Conservation (phyloP, 2,113 vertebrate genomes). For the Passer domesticus region DNA sequence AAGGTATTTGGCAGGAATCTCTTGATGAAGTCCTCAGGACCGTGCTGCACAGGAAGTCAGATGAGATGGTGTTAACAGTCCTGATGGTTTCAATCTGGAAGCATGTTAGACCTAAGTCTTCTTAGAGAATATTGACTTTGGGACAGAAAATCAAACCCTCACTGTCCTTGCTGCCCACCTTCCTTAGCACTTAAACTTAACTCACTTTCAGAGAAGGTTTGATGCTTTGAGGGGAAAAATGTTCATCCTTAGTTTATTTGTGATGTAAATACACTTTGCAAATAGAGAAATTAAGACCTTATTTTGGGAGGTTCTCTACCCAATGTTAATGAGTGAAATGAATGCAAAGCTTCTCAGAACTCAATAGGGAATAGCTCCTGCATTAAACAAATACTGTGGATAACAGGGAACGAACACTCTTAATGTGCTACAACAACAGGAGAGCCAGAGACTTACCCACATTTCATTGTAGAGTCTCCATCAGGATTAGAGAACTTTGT, state of each 20-base stretch:
- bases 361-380: not conserved
- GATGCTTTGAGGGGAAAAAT: not conserved
- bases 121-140: not conserved
- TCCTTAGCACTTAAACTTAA: not conserved
- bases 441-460: not conserved
- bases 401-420: not conserved
- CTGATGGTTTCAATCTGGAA: not conserved
- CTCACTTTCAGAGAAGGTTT: not conserved
- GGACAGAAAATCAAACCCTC: not conserved
- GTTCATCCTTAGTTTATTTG: not conserved
- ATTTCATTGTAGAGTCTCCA: not conserved
- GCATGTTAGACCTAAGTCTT: not conserved
- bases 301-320: not conserved
- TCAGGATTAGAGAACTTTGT: slow-evolving; percentile 31
- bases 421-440: not conserved
- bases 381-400: slow-evolving; percentile 31
- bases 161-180: not conserved
- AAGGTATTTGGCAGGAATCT: not conserved
- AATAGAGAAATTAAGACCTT: not conserved
- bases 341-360: not conserved
- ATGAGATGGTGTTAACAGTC: not conserved
- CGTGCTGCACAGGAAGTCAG: not conserved
- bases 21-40: not conserved
- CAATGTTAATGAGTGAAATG: slow-evolving; percentile 3
- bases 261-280: not conserved